A percentile compares a stretch with the other conserved stretches of the same genome.
Evolutionary conservation across 2,113 vertebrate species (phyloP).

Genomic region (Hippocampus zosterae): DNA sequence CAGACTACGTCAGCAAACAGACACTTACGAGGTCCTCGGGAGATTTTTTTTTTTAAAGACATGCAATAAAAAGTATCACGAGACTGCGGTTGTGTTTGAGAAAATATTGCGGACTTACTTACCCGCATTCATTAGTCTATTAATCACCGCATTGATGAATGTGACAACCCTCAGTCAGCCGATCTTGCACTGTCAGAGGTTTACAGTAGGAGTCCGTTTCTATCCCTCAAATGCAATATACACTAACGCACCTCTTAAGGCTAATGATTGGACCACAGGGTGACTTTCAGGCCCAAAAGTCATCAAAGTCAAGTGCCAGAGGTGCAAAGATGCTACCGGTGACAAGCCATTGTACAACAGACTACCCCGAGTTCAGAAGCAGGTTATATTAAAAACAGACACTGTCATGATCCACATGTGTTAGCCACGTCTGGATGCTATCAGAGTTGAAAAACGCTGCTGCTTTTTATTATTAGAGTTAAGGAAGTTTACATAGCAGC

Average conservation of each 20-base stretch:
- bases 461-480: slow-evolving; percentile 13
- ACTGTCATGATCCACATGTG: not conserved
- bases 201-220: not conserved
- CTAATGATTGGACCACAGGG: not conserved
- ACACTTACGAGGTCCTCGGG: slow-evolving; percentile 36
- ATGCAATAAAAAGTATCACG: slow-evolving; percentile 34
- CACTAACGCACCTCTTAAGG: not conserved
- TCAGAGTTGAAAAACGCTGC: not conserved
- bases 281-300: not conserved
- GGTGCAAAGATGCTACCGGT: not conserved
- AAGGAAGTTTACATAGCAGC: slow-evolving; percentile 8
- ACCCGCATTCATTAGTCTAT: slow-evolving; percentile 24
- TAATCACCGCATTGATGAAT: slow-evolving; percentile 21
- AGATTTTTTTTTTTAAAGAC: slow-evolving; percentile 21
- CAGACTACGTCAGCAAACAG: slow-evolving; percentile 23
- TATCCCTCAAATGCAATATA: not conserved
- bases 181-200: not conserved
- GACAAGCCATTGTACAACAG: not conserved
- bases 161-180: not conserved
- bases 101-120: slow-evolving; percentile 29
- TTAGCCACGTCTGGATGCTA: slow-evolving; percentile 2
- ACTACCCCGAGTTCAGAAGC: not conserved
- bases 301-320: not conserved
- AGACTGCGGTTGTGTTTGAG: slow-evolving; percentile 17
- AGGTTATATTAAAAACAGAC: slow-evolving; percentile 9